These are phyloP conservation scores for Epicauta chinensis DNA, from an alignment of 1,140 invertebrate genomes.

Conservation along the genomic window DNA sequence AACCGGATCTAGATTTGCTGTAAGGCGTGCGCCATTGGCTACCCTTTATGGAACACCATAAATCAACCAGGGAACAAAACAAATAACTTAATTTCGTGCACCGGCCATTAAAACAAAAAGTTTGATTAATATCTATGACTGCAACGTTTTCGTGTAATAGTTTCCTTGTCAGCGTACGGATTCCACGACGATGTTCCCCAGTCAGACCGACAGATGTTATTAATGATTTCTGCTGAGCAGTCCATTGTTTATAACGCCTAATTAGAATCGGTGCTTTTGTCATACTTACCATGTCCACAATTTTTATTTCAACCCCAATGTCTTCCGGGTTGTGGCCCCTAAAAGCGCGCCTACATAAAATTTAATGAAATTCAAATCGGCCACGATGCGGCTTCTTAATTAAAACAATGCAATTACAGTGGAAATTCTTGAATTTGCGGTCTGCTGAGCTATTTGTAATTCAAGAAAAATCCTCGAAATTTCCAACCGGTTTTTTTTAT, in stretches of 20 bases:
- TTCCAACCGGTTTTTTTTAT: neutral
- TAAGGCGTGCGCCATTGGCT: no score
- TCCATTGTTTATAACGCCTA: constrained; percentile 5
- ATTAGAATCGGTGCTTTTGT: neutral
- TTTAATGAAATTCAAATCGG: constrained; percentile 14
- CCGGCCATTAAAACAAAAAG: constrained; percentile 23
- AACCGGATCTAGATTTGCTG: no score
- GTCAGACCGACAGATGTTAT: constrained; percentile 21
- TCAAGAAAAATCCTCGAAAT: neutral
- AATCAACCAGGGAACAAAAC: constrained; percentile 18
- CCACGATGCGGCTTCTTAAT: constrained; percentile 14
- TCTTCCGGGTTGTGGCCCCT: neutral
- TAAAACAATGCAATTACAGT: constrained; percentile 12
- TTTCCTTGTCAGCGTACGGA: constrained; percentile 16
- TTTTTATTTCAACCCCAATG: constrained; percentile 1
- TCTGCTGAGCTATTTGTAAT: constrained; percentile 2
- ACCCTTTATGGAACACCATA: neutral
- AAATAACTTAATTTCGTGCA: constrained; percentile 27
- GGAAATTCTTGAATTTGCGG: constrained; percentile 7
- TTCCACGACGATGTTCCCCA: constrained; percentile 17
- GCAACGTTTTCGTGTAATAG: constrained; percentile 19
- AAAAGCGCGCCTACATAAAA: neutral
- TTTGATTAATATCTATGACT: constrained; percentile 21
- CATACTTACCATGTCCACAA: neutral
- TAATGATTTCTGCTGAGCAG: constrained; percentile 15